Conservation (phyloP, 2,797 vertebrate species). For the Rhadinocentrus ornatus region DNA sequence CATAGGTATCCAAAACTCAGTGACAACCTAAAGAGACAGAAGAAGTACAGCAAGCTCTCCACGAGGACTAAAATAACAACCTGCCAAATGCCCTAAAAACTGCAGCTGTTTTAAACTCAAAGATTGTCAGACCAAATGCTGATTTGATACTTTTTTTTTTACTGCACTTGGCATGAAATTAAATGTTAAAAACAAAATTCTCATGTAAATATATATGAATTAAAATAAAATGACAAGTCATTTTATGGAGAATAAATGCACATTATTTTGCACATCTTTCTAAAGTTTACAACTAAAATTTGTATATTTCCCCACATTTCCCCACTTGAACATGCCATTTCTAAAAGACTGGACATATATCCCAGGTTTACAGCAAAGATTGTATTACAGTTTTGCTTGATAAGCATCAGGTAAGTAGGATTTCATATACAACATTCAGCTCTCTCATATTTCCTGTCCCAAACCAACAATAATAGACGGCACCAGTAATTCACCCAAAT, state of each 20-base stretch:
- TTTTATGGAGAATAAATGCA: neutral
- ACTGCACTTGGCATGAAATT: neutral
- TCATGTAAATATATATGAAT: neutral
- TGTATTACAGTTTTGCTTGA: neutral
- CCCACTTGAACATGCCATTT: neutral
- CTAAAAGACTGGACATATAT: neutral
- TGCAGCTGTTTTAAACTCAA: neutral
- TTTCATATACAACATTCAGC: neutral
- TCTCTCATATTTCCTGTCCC: neutral
- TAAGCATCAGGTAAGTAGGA: neutral
- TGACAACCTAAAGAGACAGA: neutral
- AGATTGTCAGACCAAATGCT: neutral
- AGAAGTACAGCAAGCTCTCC: neutral
- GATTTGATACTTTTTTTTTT: slow-evolving; percentile 5
- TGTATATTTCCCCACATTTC: neutral
- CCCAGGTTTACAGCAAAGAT: neutral
- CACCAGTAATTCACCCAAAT: neutral
- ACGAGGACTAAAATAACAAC: slow-evolving; percentile 3
- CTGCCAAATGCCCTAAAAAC: neutral
- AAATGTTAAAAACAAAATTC: neutral
- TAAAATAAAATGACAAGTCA: neutral
- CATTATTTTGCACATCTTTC: neutral
- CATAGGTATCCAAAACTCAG: too few species aligned
- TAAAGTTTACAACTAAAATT: neutral
- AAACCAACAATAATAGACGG: neutral